Base-by-base conservation (phyloP, 23 tunicate species). In the Aplidium turbinatum region DNA sequence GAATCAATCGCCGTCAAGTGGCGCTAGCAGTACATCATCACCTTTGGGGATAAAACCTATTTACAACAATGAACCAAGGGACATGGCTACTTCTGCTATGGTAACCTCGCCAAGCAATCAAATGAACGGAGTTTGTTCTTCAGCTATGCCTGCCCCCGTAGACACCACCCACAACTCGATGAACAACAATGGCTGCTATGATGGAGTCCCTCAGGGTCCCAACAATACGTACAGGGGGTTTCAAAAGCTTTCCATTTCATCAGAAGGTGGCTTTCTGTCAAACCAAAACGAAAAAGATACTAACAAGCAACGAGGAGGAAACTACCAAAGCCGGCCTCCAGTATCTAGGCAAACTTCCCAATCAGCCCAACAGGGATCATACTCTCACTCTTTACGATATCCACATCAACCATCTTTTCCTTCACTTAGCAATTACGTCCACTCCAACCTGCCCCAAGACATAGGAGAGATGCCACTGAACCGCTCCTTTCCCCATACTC, bases 1-100 rank as follows among this genome's bases (percentile, higher is more conserved):
- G 53, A 45, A 60, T 26, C 47, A 51, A 18, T 62, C 73, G 25
- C 48, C 58, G 58, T 53, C 75, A 1, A 62, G 72, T 61, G 16
- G 13, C 11, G 16, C 11, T 16, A 42, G 16, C 16, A 62, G 47
- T 60, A 36, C 84, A 31, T 57, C 70, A 1, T 64, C 84, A 1
- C 82, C 82, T 22, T 19, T 55, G 25, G 23, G 16, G 13, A 16
- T 42, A 11, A 42, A 16, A 11, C 16, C 50, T 16, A 9, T 42
- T 11, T 42, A 42, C 50, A 16, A 16, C 50, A 16, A 42, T 9
- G 50, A 42, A 42, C 50, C 11, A 42, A 11, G 50, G 50, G 50
- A 16, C 11, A 42, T 42, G 13, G 62, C 23, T 6, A 55, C 62
- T 18, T 22, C 62, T 18, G 24, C 62, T 6, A 23, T 21, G 62